Evolutionary conservation across 1,140 invertebrate genomes (phyloP).

Genomic region (Cylas formicarius): DNA sequence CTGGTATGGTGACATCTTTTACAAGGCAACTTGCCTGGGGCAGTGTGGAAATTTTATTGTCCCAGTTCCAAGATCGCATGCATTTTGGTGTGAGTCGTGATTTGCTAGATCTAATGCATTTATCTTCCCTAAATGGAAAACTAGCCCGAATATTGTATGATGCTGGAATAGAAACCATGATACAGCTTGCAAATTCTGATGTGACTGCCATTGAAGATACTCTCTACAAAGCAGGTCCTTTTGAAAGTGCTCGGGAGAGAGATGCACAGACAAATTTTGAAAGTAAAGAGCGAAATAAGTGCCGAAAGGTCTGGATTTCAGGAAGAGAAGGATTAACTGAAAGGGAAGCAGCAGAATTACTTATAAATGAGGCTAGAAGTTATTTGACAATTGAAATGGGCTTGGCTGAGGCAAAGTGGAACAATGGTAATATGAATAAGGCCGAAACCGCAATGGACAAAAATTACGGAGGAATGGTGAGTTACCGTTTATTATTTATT

Average conservation of each 20-base stretch:
- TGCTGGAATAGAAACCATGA: slow-evolving; percentile 71
- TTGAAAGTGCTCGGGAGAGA: slow-evolving; percentile 69
- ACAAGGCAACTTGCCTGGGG: slow-evolving; percentile 86
- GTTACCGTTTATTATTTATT: too few relatives aligned
- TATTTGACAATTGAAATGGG: slow-evolving; percentile 59
- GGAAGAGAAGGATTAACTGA: slow-evolving; percentile 76
- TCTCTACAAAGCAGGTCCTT: slow-evolving; percentile 71
- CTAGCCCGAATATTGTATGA: slow-evolving; percentile 80
- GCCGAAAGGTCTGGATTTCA: slow-evolving; percentile 71
- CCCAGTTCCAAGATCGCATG: slow-evolving; percentile 87
- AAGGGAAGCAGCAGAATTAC: slow-evolving; percentile 67
- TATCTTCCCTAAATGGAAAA: slow-evolving; percentile 76
- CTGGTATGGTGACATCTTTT: slow-evolving; percentile 56
- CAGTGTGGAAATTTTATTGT: slow-evolving; percentile 80
- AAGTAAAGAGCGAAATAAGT: slow-evolving; percentile 56
- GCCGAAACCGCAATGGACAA: too few relatives aligned
- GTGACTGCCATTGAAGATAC: slow-evolving; percentile 64
- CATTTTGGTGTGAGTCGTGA: slow-evolving; percentile 92
- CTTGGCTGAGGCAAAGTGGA: slow-evolving; percentile 53
- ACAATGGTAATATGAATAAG: slow-evolving; percentile 7
- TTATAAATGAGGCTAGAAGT: slow-evolving; percentile 73
- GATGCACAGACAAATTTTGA: slow-evolving; percentile 65
- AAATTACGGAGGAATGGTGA: too few relatives aligned
- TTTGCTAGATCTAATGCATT: slow-evolving; percentile 81
- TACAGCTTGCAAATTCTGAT: slow-evolving; percentile 69